A percentile compares a stretch with the other conserved stretches of the same genome.
phyloP scores from a whole-genome alignment of 1,140 invertebrate genomes.

The Anadara kagoshimensis region DNA sequence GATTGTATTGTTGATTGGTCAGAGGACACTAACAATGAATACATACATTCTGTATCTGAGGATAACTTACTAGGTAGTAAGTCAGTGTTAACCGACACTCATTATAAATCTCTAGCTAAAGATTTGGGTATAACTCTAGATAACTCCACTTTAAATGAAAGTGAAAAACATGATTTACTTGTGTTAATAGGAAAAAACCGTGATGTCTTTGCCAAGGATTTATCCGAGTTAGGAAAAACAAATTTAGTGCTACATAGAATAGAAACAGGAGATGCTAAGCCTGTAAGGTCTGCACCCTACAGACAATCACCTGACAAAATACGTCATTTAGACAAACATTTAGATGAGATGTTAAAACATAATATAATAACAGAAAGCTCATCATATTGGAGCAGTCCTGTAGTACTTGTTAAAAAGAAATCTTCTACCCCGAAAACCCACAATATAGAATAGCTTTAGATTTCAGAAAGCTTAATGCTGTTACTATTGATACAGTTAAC shows the following conservation, averaged over 20 bases:
- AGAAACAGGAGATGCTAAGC: constrained; percentile 11
- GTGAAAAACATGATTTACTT: neutral
- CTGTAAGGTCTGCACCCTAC: neutral
- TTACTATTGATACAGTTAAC: constrained; percentile 22
- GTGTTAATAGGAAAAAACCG: constrained; percentile 5
- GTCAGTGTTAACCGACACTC: too few species aligned
- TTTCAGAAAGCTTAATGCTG: constrained; percentile 42
- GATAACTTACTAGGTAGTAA: too few species aligned
- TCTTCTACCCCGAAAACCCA: constrained; percentile 26
- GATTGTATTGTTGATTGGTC: too few species aligned
- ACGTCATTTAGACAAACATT: constrained; percentile 23
- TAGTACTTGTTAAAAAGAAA: constrained; percentile 34
- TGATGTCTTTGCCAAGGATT: constrained; percentile 27
- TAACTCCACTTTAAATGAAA: neutral
- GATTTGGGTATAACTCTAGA: neutral
- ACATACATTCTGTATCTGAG: too few species aligned
- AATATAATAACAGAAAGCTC: constrained; percentile 22
- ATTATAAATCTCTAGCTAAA: too few species aligned
- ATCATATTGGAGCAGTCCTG: constrained; percentile 12
- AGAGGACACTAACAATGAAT: too few species aligned
- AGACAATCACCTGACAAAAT: constrained; percentile 7
- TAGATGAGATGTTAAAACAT: constrained; percentile 33
- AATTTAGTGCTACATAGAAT: constrained; percentile 20
- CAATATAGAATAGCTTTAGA: constrained; percentile 42
- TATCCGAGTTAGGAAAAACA: constrained; percentile 30